A percentile compares a stretch with the other conserved stretches of the same genome.
phyloP scores from a whole-genome alignment of 2,113 vertebrate species.

The Spheniscus mendiculus region DNA sequence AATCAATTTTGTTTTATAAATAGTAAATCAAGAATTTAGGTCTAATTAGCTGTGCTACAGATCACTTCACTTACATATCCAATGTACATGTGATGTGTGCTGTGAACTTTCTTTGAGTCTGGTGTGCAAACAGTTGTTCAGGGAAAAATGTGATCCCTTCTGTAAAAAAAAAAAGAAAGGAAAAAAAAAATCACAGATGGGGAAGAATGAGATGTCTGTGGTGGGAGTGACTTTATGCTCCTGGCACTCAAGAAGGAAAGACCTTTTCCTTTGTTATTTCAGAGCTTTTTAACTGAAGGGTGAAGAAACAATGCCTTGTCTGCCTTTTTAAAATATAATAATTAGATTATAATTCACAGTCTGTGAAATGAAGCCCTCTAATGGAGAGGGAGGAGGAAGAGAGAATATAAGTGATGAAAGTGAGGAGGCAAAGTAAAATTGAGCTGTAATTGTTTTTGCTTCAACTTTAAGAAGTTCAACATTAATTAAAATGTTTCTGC shows the following conservation, averaged over 20 bases:
- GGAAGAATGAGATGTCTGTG: conserved; percentile 35
- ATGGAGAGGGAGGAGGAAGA: conserved; percentile 75
- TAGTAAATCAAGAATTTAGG: conserved; percentile 88
- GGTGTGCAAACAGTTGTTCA: conserved; percentile 70
- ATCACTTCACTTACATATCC: conserved; percentile 84
- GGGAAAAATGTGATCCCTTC: conserved; percentile 53
- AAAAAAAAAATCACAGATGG: neutral
- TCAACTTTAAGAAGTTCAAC: conserved; percentile 78
- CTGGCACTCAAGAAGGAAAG: conserved; percentile 1
- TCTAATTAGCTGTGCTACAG: conserved; percentile 86
- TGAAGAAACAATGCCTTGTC: conserved; percentile 64
- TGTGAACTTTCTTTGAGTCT: conserved; percentile 75
- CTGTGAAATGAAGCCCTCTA: conserved; percentile 78
- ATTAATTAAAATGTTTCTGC: conserved; percentile 82
- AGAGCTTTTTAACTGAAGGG: conserved; percentile 58
- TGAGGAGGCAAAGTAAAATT: conserved; percentile 75
- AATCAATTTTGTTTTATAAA: conserved; percentile 92
- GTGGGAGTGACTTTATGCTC: neutral
- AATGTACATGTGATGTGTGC: conserved; percentile 65
- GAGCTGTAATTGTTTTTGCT: conserved; percentile 81
- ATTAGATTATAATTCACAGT: conserved; percentile 77
- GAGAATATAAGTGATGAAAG: conserved; percentile 68
- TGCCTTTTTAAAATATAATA: conserved; percentile 60
- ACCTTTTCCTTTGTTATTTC: conserved; percentile 56
- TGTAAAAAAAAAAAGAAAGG: neutral